Percentiles rank a stretch among this genome's conserved stretches.
Conservation (phyloP, 2,888 invertebrate genomes). For the Criorhina ranunculi region DNA sequence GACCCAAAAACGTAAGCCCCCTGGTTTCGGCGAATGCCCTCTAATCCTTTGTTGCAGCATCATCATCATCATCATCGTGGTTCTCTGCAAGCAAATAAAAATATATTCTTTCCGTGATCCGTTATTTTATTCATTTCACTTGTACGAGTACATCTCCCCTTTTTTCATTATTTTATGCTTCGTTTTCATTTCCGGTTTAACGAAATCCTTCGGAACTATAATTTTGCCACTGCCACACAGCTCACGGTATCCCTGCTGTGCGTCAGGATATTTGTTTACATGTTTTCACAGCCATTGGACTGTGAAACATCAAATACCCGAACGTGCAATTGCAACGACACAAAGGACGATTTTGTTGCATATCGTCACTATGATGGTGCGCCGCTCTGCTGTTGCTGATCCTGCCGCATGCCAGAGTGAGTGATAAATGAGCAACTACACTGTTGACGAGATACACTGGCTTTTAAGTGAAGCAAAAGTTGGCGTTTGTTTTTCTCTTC, state of each 20-base stretch:
- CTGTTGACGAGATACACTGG: constrained; percentile 68
- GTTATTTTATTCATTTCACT: constrained; percentile 62
- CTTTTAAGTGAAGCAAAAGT: constrained; percentile 65
- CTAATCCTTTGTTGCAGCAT: constrained; percentile 29
- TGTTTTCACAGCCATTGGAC: constrained; percentile 51
- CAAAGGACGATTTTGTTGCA: constrained; percentile 61
- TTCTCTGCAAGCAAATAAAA: constrained; percentile 20
- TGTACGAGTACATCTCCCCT: neutral
- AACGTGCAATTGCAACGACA: constrained; percentile 62
- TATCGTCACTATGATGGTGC: constrained; percentile 23
- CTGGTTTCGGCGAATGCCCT: neutral
- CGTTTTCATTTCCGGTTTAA: constrained; percentile 10
- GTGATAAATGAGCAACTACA: constrained; percentile 74
- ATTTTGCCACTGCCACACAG: constrained; percentile 41
- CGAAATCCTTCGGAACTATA: constrained; percentile 27
- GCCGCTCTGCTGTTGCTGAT: constrained; percentile 10
- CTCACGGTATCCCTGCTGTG: neutral
- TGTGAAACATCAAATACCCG: constrained; percentile 39
- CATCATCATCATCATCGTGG: constrained; percentile 4
- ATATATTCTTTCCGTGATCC: constrained; percentile 35
- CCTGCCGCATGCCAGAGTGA: constrained; percentile 40
- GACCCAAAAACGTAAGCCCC: constrained; percentile 18
- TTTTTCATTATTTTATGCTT: neutral
- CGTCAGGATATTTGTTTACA: constrained; percentile 59
- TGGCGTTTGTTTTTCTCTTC: neutral